Conservation (phyloP, 1,140 invertebrate species). For the Drosophila burlai region DNA sequence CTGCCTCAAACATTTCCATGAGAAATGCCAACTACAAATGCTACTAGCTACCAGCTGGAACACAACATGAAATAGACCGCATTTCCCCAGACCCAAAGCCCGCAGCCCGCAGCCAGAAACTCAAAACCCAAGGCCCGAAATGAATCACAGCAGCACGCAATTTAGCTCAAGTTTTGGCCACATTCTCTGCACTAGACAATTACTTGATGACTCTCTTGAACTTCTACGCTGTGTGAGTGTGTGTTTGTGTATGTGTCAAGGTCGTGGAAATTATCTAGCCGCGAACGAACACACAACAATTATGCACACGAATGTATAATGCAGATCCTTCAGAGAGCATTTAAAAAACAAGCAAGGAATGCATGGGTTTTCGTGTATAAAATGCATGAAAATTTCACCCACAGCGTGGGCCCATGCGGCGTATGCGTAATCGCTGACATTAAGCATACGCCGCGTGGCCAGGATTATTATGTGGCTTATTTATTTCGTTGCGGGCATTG, state of each 20-base stretch:
- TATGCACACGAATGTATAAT: constrained; percentile 43
- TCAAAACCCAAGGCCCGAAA: constrained; percentile 21
- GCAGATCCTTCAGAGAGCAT: constrained; percentile 41
- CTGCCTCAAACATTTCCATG: constrained; percentile 14
- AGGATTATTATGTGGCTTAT: constrained; percentile 41
- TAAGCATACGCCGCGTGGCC: constrained; percentile 62
- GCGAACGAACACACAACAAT: constrained; percentile 36
- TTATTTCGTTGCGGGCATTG: constrained; percentile 44
- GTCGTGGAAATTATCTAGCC: constrained; percentile 52
- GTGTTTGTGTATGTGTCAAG: constrained; percentile 34
- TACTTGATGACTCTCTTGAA: constrained; percentile 52
- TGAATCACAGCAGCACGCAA: constrained; percentile 45
- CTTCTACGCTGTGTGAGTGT: constrained; percentile 14
- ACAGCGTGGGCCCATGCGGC: constrained; percentile 28
- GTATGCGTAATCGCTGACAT: constrained; percentile 71
- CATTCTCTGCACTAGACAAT: constrained; percentile 51
- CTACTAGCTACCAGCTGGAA: background rate
- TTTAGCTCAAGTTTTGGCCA: constrained; percentile 42
- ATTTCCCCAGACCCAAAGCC: constrained; percentile 19
- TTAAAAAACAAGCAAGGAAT: constrained; percentile 2
- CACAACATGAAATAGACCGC: constrained; percentile 38
- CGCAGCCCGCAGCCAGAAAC: constrained; percentile 2
- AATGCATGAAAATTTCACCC: constrained; percentile 13
- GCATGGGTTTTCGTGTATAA: background rate
- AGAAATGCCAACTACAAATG: constrained; percentile 23